Conservation (phyloP, 1,140 invertebrate species). For the Philopotamus ludificatus region DNA sequence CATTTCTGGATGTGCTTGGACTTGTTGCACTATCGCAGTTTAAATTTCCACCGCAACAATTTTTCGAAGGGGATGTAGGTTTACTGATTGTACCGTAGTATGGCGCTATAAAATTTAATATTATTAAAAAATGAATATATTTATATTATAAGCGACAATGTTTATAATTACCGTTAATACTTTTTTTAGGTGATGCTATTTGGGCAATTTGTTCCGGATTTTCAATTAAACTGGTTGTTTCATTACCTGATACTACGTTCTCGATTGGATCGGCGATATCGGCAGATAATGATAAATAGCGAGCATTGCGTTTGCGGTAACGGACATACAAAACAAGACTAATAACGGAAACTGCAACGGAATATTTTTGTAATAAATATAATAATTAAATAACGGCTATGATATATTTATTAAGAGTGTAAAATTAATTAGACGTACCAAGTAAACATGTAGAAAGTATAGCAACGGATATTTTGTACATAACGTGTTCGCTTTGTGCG, state of each 20-base stretch:
- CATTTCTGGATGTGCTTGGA: constrained; percentile 37
- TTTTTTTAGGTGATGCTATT: constrained; percentile 25
- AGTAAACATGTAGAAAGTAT: constrained; percentile 51
- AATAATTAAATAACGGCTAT: background rate
- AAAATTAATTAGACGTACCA: constrained; percentile 31
- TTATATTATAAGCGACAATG: no score
- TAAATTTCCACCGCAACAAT: constrained; percentile 49
- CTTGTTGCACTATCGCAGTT: constrained; percentile 46
- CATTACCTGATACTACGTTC: constrained; percentile 42
- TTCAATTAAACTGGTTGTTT: constrained; percentile 50
- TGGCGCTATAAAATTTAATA: constrained; percentile 41
- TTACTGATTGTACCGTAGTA: constrained; percentile 52
- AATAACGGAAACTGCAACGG: constrained; percentile 48
- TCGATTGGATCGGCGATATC: constrained; percentile 37
- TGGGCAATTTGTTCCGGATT: constrained; percentile 41
- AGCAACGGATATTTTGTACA: constrained; percentile 48
- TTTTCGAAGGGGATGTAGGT: constrained; percentile 47
- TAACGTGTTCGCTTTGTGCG: constrained; percentile 43
- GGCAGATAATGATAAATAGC: constrained; percentile 44
- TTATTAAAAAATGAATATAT: constrained; percentile 7
- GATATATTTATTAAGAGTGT: background rate
- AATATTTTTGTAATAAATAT: constrained; percentile 22
- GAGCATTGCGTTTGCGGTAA: constrained; percentile 48
- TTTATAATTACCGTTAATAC: constrained; percentile 18
- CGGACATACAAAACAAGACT: constrained; percentile 52